Evolutionary conservation across 2,113 vertebrate genomes (phyloP).

Genomic region (Cairina moschata): DNA sequence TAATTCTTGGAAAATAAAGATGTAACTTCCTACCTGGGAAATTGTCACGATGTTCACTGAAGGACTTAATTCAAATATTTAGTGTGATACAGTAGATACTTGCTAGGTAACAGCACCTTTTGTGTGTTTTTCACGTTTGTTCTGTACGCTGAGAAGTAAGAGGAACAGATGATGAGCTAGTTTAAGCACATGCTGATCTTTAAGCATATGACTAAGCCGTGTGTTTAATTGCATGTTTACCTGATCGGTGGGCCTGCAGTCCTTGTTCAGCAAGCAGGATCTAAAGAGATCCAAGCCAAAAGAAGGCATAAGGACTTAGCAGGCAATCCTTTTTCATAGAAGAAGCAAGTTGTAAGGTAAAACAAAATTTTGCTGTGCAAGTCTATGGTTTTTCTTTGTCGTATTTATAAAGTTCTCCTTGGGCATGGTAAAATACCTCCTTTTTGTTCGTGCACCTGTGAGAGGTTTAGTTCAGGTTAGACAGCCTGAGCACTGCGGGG

Average conservation of each 20-base stretch:
- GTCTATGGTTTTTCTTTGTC: background rate
- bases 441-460: slow-evolving; percentile 59
- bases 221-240: background rate
- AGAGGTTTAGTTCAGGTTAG: slow-evolving; percentile 53
- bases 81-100: slow-evolving; percentile 43
- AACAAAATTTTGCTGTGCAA: background rate
- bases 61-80: slow-evolving; percentile 62
- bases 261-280: background rate
- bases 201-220: background rate
- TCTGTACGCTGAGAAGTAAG: slow-evolving; percentile 16
- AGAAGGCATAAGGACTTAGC: background rate
- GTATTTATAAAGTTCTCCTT: background rate
- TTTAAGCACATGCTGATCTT: slow-evolving; percentile 41
- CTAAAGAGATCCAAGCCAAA: background rate
- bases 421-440: background rate
- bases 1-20: slow-evolving; percentile 63
- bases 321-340: background rate
- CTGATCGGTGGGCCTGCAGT: background rate
- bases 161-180: slow-evolving; percentile 41
- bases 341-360: background rate
- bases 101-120: background rate
- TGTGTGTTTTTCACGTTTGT: background rate
- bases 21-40: slow-evolving; percentile 64
- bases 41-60: slow-evolving; percentile 20
- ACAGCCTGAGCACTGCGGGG: slow-evolving; percentile 1